Percentiles rank a stretch among this genome's conserved stretches.
Evolutionary conservation across 2,888 invertebrate genomes (phyloP).

Genomic region (Caradrina clavipalpis): DNA sequence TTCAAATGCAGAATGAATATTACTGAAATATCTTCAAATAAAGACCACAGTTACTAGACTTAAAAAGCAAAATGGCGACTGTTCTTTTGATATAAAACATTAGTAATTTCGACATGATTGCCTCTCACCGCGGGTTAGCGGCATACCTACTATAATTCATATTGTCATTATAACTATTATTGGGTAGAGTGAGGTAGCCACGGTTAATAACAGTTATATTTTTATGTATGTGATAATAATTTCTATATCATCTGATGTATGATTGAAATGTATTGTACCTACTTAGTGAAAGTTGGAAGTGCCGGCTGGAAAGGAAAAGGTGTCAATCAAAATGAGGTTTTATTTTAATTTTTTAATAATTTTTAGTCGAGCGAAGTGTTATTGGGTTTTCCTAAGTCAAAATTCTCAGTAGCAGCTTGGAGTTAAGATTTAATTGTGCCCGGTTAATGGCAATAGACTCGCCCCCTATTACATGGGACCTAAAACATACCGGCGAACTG

Average conservation of each 20-base stretch:
- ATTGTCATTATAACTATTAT: slow-evolving; percentile 70
- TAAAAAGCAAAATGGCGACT: slow-evolving; percentile 30
- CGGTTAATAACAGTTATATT: slow-evolving; percentile 74
- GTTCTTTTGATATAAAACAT: slow-evolving; percentile 59
- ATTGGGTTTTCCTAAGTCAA: too few species aligned
- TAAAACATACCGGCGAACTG: too few species aligned
- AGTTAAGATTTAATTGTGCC: too few species aligned
- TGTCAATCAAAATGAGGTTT: background rate
- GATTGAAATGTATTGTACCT: slow-evolving; percentile 15
- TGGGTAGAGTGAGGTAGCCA: slow-evolving; percentile 62
- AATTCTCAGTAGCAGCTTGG: too few species aligned
- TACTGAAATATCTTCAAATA: too few species aligned
- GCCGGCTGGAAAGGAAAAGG: background rate
- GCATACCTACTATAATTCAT: slow-evolving; percentile 62
- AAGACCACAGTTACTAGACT: slow-evolving; percentile 17
- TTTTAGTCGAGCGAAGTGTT: too few species aligned
- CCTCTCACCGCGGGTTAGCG: slow-evolving; percentile 54
- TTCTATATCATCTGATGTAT: background rate
- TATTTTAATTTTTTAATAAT: too few species aligned
- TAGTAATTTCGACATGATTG: slow-evolving; percentile 64
- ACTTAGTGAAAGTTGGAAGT: background rate
- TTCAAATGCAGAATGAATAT: background rate
- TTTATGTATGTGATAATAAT: slow-evolving; percentile 4
- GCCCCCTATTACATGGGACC: too few species aligned
- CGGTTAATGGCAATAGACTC: too few species aligned